A percentile compares a stretch with the other conserved stretches of the same genome.
Evolutionary conservation across 2,113 vertebrate genomes (phyloP).

Genomic region (Thalassoma bifasciatum): DNA sequence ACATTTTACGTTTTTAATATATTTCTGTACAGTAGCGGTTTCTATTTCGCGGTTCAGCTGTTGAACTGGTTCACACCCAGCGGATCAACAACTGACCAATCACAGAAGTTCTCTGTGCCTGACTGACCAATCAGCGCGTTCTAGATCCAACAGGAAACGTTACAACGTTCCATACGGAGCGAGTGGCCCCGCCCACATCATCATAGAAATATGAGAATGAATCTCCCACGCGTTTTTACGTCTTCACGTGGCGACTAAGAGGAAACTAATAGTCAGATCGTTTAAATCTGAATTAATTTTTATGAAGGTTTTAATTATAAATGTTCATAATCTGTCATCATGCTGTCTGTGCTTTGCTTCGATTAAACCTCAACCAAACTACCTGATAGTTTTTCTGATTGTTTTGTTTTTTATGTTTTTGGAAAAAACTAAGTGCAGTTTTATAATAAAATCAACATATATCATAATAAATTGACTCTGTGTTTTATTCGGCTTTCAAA

Average conservation of each 20-base stretch:
- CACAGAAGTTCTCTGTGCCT: background rate
- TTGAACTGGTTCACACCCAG: slow-evolving; percentile 35
- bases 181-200: background rate
- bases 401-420: background rate
- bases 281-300: fast-evolving
- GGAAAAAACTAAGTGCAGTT: fast-evolving
- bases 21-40: too few species aligned
- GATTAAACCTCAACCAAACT: background rate
- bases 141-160: slow-evolving; percentile 3
- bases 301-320: background rate
- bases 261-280: background rate
- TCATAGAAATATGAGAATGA: slow-evolving; percentile 1
- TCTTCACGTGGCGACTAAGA: background rate
- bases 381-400: background rate
- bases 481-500: too few species aligned
- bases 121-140: slow-evolving; percentile 38
- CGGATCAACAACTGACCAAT: slow-evolving; percentile 42
- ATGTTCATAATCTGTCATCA: background rate
- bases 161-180: background rate
- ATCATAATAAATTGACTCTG: too few species aligned
- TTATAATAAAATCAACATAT: fast-evolving
- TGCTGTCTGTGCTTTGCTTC: background rate
- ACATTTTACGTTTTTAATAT: too few species aligned
- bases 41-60: slow-evolving; percentile 35
- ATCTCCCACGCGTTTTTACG: background rate